Evolutionary conservation across 2,113 vertebrate species (phyloP).

Genomic region (Ceyx cyanopectus): DNA sequence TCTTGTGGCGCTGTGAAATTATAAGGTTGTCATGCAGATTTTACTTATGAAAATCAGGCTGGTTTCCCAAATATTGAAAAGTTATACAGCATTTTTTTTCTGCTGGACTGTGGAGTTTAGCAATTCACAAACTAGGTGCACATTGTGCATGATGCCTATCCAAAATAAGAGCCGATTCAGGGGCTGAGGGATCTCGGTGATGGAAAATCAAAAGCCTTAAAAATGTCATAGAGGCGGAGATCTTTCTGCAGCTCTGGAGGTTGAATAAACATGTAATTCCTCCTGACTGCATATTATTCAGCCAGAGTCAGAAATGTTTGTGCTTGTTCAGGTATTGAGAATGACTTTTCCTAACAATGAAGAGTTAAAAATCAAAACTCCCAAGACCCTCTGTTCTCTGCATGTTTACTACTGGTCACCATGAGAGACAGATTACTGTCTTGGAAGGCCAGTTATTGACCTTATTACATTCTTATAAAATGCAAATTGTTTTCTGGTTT

Average conservation of each 20-base stretch:
- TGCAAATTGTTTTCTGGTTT: slow-evolving; percentile 52
- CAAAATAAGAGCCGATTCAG: not conserved
- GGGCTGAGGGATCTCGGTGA: not conserved
- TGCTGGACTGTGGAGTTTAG: not conserved
- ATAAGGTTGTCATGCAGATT: not conserved
- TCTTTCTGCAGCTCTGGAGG: not conserved
- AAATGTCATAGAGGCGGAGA: not conserved
- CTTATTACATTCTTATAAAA: slow-evolving; percentile 38
- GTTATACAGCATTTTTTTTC: not conserved
- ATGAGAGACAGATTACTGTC: not conserved
- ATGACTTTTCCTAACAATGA: not conserved
- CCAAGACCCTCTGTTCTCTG: not conserved
- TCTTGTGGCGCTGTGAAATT: not conserved
- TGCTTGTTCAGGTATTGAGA: not conserved
- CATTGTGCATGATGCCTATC: not conserved
- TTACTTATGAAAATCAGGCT: not conserved
- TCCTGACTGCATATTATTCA: not conserved
- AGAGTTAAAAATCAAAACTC: not conserved
- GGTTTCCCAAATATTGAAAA: not conserved
- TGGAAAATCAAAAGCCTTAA: not conserved
- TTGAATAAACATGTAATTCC: not conserved
- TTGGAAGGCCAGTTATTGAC: slow-evolving; percentile 46
- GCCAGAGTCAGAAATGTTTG: not conserved
- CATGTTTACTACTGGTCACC: slow-evolving; percentile 24
- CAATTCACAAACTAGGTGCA: not conserved